A percentile compares a stretch with the other conserved stretches of the same genome.
These are phyloP conservation scores for Polydrusus cervinus DNA, from an alignment of 2,888 invertebrate species.

Conservation along the genomic window DNA sequence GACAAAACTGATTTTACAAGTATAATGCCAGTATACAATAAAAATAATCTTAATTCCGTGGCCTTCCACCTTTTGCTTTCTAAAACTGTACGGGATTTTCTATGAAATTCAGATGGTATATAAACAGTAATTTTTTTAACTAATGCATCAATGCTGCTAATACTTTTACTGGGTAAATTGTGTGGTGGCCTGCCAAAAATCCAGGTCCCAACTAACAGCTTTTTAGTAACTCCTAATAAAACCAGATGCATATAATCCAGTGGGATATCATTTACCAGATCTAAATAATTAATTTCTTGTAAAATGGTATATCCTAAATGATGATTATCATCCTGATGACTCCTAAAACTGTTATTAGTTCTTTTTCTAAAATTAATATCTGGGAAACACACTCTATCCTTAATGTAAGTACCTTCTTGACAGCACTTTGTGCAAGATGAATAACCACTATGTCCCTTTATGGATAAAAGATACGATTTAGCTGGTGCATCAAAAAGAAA, in stretches of 20 bases:
- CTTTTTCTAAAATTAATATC: conserved; percentile 29
- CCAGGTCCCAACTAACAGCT: conserved; percentile 5
- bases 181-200: conserved; percentile 9
- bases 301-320: not conserved
- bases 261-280: too few relatives aligned
- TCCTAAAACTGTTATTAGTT: conserved; percentile 5
- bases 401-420: conserved; percentile 41
- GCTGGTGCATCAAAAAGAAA: conserved; percentile 50
- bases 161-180: conserved; percentile 4
- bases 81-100: too few relatives aligned
- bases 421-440: too few relatives aligned
- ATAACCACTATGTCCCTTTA: conserved; percentile 49
- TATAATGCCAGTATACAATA: conserved; percentile 2
- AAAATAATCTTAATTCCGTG: too few relatives aligned
- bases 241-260: too few relatives aligned
- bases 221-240: conserved; percentile 5
- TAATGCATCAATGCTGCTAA: not conserved
- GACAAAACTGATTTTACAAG: not conserved
- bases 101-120: too few relatives aligned
- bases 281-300: too few relatives aligned
- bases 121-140: too few relatives aligned
- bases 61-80: conserved; percentile 5
- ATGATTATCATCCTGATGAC: conserved; percentile 1
- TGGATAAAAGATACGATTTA: conserved; percentile 39
- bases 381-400: conserved; percentile 46